A percentile compares a stretch with the other conserved stretches of the same genome.
Evolutionary conservation across 1,140 invertebrate species (phyloP).

Genomic region (Aphelenchoides besseyi): DNA sequence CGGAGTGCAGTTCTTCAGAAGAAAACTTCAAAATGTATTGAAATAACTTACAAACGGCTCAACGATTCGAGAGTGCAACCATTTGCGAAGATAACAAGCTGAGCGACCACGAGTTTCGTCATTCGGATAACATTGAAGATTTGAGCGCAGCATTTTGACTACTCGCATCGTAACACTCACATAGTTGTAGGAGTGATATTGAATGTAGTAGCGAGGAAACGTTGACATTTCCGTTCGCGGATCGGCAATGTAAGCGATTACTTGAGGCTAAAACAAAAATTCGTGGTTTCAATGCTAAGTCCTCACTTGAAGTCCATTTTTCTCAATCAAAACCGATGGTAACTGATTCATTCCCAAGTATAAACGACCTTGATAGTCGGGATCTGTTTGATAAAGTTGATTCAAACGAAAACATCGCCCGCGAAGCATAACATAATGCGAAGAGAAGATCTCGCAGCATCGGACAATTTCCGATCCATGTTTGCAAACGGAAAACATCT

Average conservation of each 20-base stretch:
- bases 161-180: not conserved
- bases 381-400: constrained; percentile 37
- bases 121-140: not conserved
- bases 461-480: constrained; percentile 23
- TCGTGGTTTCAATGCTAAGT: not conserved
- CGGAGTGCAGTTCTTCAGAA: constrained; percentile 16
- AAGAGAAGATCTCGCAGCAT: constrained; percentile 36
- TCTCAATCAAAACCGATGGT: constrained; percentile 18
- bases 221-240: constrained; percentile 2
- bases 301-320: constrained; percentile 32
- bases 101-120: not conserved
- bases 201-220: constrained; percentile 14
- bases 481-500: constrained; percentile 33
- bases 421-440: constrained; percentile 35
- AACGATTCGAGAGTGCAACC: constrained; percentile 4
- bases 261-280: constrained; percentile 31
- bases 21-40: too few relatives aligned
- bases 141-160: not conserved
- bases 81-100: constrained; percentile 5
- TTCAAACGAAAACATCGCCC: constrained; percentile 42
- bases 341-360: constrained; percentile 36
- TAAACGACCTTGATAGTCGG: constrained; percentile 37
- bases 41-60: too few relatives aligned
- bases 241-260: constrained; percentile 38
- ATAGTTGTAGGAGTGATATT: constrained; percentile 11